Percentiles rank a stretch among this genome's conserved stretches.
Conservation (phyloP, 2,797 vertebrate genomes). For the Esox lucius region DNA sequence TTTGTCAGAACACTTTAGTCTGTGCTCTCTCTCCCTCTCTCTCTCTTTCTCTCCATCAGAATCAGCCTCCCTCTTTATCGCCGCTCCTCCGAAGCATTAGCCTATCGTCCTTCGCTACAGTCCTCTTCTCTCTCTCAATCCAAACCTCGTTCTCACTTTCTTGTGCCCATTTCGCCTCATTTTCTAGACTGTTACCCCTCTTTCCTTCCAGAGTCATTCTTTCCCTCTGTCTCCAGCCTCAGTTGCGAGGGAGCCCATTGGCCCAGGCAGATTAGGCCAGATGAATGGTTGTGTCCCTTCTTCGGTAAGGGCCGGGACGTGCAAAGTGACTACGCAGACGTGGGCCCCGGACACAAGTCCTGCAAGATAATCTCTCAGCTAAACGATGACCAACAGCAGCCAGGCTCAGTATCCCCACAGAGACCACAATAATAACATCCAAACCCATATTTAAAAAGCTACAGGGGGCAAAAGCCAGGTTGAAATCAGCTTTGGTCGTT, state of each 20-base stretch:
- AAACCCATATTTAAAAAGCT: neutral
- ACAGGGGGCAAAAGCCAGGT: neutral
- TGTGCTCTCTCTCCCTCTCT: neutral
- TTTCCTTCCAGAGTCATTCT: neutral
- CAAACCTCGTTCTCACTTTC: neutral
- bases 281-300: neutral
- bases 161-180: neutral
- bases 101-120: neutral
- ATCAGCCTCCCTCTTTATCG: neutral
- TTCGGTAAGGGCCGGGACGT: neutral
- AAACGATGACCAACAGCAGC: neutral
- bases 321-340: neutral
- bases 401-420: neutral
- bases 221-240: neutral
- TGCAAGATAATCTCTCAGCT: neutral
- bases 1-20: too few species aligned
- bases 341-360: neutral
- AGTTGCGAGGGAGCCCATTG: neutral
- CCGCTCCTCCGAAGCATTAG: neutral
- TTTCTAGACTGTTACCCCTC: constrained; percentile 12
- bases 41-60: neutral
- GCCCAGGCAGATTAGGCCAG: neutral
- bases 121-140: neutral
- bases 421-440: neutral
- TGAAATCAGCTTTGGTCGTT: neutral